These are phyloP conservation scores for Thymelicus sylvestris DNA, from an alignment of 2,888 invertebrate species.

Conservation along the genomic window DNA sequence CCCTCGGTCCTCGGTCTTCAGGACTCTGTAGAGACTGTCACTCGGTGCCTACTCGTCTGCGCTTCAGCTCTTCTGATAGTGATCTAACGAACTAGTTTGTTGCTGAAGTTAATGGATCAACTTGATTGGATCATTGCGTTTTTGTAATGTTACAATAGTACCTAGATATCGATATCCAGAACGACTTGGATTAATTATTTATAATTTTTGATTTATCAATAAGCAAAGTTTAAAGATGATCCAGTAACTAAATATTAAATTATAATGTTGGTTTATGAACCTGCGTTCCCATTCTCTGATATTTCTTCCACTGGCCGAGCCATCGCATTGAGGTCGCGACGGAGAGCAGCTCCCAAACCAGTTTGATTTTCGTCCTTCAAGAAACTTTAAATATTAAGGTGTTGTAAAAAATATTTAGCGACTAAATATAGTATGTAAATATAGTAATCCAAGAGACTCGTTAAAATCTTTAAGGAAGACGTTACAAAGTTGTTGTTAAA, in stretches of 20 bases:
- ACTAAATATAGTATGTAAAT: background rate
- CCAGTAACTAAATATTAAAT: slow-evolving; percentile 42
- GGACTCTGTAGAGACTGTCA: slow-evolving; percentile 81
- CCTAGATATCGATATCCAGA: too few relatives aligned
- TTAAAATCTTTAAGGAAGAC: slow-evolving; percentile 4
- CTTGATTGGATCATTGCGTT: too few relatives aligned
- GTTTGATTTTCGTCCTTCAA: slow-evolving; percentile 24
- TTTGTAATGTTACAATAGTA: too few relatives aligned
- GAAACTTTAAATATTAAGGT: background rate
- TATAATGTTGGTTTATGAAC: slow-evolving; percentile 1
- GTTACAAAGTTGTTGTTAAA: background rate
- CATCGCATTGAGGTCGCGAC: slow-evolving; percentile 41
- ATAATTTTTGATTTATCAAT: background rate
- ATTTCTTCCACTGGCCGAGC: slow-evolving; percentile 13
- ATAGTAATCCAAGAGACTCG: slow-evolving; percentile 8
- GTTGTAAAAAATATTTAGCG: background rate
- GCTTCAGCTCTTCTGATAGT: slow-evolving; percentile 66
- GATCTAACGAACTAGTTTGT: slow-evolving; percentile 56
- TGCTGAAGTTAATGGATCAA: slow-evolving; percentile 62
- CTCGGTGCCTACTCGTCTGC: slow-evolving; percentile 81
- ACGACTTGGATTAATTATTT: too few relatives aligned
- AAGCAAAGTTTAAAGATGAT: slow-evolving; percentile 27
- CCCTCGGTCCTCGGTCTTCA: slow-evolving; percentile 76
- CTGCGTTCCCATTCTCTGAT: background rate
- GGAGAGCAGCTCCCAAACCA: slow-evolving; percentile 36